These are phyloP conservation scores for Megaptera novaeangliae DNA, from an alignment of 2,113 vertebrate genomes.

Conservation along the genomic window DNA sequence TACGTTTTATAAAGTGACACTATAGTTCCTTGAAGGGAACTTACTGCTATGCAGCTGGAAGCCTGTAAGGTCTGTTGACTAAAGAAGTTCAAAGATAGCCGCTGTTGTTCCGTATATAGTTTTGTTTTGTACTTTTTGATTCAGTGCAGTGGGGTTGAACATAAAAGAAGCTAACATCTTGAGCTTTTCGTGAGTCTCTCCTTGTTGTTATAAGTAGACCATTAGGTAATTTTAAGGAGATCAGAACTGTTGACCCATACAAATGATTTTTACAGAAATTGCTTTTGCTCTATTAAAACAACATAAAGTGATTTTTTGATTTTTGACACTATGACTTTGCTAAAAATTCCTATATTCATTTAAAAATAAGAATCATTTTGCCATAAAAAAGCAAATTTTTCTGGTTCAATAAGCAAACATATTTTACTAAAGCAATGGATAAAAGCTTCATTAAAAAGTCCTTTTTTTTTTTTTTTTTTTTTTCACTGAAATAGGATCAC, in stretches of 20 bases:
- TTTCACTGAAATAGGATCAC: background rate
- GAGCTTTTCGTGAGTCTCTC: background rate
- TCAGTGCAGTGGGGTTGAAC: background rate
- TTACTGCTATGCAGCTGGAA: constrained; percentile 21
- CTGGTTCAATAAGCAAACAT: background rate
- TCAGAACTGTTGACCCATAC: background rate
- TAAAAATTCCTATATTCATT: background rate
- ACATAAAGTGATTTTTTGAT: background rate
- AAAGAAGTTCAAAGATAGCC: constrained; percentile 19
- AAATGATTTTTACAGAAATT: background rate
- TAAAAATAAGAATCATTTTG: background rate
- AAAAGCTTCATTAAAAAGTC: background rate
- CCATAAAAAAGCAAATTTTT: background rate
- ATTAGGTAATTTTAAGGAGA: background rate
- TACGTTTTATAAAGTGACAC: constrained; percentile 38
- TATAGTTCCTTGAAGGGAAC: constrained; percentile 7
- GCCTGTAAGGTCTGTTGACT: constrained; percentile 22
- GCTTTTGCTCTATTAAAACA: background rate
- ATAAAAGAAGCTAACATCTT: background rate
- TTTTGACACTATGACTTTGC: background rate
- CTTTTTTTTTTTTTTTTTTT: background rate
- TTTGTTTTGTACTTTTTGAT: constrained; percentile 35
- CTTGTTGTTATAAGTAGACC: background rate
- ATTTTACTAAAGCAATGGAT: background rate
- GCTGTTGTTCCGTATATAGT: background rate